Evolutionary conservation across 1,140 invertebrate genomes (phyloP), one percentile per base, ranked within the genome.

Genomic region (Sweltsa coloradensis): DNA sequence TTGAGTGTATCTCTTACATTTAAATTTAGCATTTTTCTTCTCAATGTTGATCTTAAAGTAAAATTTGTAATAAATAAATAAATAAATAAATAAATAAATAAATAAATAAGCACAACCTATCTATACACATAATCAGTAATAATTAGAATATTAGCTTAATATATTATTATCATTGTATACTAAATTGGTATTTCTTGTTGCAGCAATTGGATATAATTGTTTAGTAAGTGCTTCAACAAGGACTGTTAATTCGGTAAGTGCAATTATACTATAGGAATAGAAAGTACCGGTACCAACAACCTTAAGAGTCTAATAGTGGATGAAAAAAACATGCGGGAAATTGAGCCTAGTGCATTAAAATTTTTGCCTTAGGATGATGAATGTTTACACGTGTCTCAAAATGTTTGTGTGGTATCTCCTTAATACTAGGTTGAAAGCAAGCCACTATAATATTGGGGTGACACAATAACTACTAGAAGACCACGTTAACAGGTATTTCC

Each of bases 201-300:
- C 63, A 95, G 91, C 89, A n/a, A 87, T 97, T 57, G 93, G 93
- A 11, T 86, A 82, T 53, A 88, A 86, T 59, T 87, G 85, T 55
- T 78, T 96, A 21, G 64, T 86, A 5, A 83, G 79, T 40, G 83
- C 88, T 6, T 84, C 79, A 47, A 90, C 86, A 5, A 87, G 88
- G 66, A 74, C 81, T 37, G 83, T 94, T 0, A 85, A 89, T 62
- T 90, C 87, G 6, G 89, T 93, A 71, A 70, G 76, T 69, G 57
- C 55, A 34, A 39, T 24, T 7, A 34, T 37, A 9, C 19, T 11
- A 40, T n/a, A n/a, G n/a, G n/a, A n/a, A n/a, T n/a, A n/a, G n/a
- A n/a, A n/a, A n/a, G n/a, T n/a, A n/a, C n/a, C n/a, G n/a, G n/a
- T n/a, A n/a, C n/a, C n/a, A n/a, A n/a, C n/a, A n/a, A n/a, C n/a